Base-by-base conservation (phyloP, 2,888 invertebrate species). In the Heteromyza rotundicornis region DNA sequence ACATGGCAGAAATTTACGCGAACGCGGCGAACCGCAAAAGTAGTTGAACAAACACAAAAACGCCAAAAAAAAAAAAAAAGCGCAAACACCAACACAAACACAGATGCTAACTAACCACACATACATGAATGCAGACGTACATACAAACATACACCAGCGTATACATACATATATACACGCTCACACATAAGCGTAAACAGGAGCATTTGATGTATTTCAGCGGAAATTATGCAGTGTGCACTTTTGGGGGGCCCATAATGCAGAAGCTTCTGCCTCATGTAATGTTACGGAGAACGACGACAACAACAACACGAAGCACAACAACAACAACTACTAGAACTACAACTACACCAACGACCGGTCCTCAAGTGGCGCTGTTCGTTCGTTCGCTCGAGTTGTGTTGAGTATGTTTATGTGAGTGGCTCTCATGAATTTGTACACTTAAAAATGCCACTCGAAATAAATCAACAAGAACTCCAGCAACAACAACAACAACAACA, bases 21-120 rank as follows among this genome's bases (percentile, higher is more conserved):
- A 72, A 75, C 75, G 74, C 75, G 74, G 71, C 73, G 71, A 72
- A 74, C 79, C 79, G 77, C 79, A 79, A 79, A 77, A 78, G 77
- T 77, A 79, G 78, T 74, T 78, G 73, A 76, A 76, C 72, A 79
- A 78, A 70, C 67, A 69, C 61, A 63, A 63, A 27, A 3, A 27
- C 24, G 27, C n/a, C 64, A 62, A 64, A 64, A 62, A 63, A 49
- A 51, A 59, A 59, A 40, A 52, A 64, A 35, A 64, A 50, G 50
- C 16, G 52, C 36, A 62, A 47, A 59, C 36, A 63, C 52, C 24
- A 75, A 73, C 66, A 72, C 72, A 73, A 74, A 75, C 73, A 74
- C 75, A 73, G 71, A 74, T 75, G 75, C 73, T 75, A 74, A 74
- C 74, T 74, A 75, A 74, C 74, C 74, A 70, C 74, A 74, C 68